Percentiles rank a stretch among this genome's conserved stretches.
Conservation (phyloP, 2,888 invertebrate genomes). For the Lasioglossum oenotherae region DNA sequence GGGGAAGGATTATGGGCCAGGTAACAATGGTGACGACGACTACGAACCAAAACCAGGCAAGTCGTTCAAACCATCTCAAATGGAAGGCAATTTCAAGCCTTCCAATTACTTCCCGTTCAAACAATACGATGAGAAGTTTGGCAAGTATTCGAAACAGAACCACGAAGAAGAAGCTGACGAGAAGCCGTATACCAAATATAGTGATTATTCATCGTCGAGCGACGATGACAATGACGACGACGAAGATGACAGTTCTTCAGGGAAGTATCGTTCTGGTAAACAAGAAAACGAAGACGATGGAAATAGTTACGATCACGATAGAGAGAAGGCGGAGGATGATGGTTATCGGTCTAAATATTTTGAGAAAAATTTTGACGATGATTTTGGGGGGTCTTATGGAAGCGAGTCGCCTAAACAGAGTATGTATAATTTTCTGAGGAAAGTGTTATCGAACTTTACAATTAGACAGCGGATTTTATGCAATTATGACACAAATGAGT, state of each 20-base stretch:
- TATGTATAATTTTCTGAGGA: constrained; percentile 46
- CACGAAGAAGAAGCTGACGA: constrained; percentile 64
- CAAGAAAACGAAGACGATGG: constrained; percentile 71
- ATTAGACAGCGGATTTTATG: no score
- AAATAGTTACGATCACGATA: constrained; percentile 67
- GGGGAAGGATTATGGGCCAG: constrained; percentile 49
- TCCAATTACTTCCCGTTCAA: constrained; percentile 70
- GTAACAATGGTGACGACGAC: constrained; percentile 53
- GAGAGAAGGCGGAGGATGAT: constrained; percentile 57
- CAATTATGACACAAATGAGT: no score
- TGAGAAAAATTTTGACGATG: constrained; percentile 73
- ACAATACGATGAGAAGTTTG: constrained; percentile 74
- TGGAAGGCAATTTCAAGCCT: constrained; percentile 70
- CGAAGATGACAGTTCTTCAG: constrained; percentile 48
- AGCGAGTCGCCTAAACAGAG: constrained; percentile 70
- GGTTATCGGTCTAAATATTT: constrained; percentile 54
- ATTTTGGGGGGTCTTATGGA: constrained; percentile 73
- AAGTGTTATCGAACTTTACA: not conserved
- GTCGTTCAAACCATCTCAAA: constrained; percentile 55
- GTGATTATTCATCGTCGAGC: constrained; percentile 53
- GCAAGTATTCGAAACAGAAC: constrained; percentile 69
- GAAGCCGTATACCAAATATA: constrained; percentile 61
- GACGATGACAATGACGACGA: constrained; percentile 68
- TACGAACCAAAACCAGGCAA: constrained; percentile 44
- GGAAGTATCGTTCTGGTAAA: constrained; percentile 43